These are phyloP conservation scores for Valencia hispanica DNA, from an alignment of 2,797 vertebrate genomes.

Conservation along the genomic window DNA sequence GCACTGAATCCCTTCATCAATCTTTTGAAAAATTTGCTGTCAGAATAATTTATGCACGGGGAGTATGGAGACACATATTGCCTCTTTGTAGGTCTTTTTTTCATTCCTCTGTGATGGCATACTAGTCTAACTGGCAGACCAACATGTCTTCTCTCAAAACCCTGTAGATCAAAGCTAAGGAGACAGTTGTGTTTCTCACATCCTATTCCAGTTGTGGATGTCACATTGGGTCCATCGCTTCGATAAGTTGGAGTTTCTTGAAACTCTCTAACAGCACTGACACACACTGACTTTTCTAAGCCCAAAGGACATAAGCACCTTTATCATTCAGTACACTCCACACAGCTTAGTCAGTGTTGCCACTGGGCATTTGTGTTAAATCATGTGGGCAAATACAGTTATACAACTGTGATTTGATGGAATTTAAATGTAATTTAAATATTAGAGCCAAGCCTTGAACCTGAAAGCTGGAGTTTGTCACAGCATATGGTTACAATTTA, in stretches of 20 bases:
- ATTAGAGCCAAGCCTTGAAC: constrained; percentile 47
- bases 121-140: constrained; percentile 59
- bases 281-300: constrained; percentile 12
- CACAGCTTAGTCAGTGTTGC: constrained; percentile 9
- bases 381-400: constrained; percentile 3
- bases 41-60: constrained; percentile 69
- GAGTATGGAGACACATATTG: constrained; percentile 54
- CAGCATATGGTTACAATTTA: constrained; percentile 41
- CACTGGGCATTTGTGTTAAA: constrained; percentile 18
- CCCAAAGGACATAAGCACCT: neutral
- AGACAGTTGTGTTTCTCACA: constrained; percentile 48
- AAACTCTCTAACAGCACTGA: constrained; percentile 14
- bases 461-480: constrained; percentile 35
- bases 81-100: constrained; percentile 43
- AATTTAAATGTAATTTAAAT: constrained; percentile 44
- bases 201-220: constrained; percentile 41
- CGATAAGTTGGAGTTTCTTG: constrained; percentile 10
- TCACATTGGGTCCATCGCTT: constrained; percentile 39
- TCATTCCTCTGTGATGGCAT: constrained; percentile 46
- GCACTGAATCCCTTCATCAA: constrained; percentile 57
- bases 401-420: constrained; percentile 30
- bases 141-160: constrained; percentile 47
- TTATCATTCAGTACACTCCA: neutral
- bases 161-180: constrained; percentile 51
- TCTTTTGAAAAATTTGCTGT: constrained; percentile 74